Evolutionary conservation across 2,888 invertebrate genomes (phyloP).

Genomic region (Drosophila pegasa): DNA sequence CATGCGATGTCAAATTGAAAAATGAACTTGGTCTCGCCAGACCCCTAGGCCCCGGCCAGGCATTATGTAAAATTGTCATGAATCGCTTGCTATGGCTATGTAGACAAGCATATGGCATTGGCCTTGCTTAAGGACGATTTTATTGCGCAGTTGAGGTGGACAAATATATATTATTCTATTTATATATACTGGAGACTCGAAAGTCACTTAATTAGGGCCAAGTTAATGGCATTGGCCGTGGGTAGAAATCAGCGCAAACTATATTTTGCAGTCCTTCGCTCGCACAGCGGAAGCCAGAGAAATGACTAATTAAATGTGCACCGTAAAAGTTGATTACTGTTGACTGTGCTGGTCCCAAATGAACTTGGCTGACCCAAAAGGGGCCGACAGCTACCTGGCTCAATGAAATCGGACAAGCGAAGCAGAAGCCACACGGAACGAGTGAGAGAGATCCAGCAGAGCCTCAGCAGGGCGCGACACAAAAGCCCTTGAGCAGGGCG

Average conservation of each 20-base stretch:
- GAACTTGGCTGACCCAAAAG: conserved; percentile 23
- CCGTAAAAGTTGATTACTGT: conserved; percentile 71
- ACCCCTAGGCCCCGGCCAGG: neutral
- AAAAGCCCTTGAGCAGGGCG: conserved; percentile 60
- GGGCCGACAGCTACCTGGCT: conserved; percentile 12
- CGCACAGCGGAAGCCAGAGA: conserved; percentile 65
- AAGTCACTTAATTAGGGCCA: conserved; percentile 12
- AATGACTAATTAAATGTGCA: conserved; percentile 77
- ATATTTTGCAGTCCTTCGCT: conserved; percentile 17
- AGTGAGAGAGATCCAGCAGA: conserved; percentile 34
- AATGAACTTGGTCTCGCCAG: conserved; percentile 34
- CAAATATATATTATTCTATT: too few species aligned
- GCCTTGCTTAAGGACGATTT: conserved; percentile 8
- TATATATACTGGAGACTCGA: neutral
- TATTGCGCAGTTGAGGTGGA: conserved; percentile 8
- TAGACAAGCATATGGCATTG: conserved; percentile 60
- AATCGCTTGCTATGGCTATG: conserved; percentile 19
- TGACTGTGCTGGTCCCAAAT: conserved; percentile 46
- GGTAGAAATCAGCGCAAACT: conserved; percentile 46
- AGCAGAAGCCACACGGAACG: conserved; percentile 48
- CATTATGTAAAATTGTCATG: conserved; percentile 23
- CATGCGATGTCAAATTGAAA: conserved; percentile 50
- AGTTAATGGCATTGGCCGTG: conserved; percentile 16
- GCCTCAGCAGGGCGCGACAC: conserved; percentile 58
- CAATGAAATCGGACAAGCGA: conserved; percentile 66